Conservation (phyloP, 23 tunicate genomes). For the Diplosoma virens region DNA sequence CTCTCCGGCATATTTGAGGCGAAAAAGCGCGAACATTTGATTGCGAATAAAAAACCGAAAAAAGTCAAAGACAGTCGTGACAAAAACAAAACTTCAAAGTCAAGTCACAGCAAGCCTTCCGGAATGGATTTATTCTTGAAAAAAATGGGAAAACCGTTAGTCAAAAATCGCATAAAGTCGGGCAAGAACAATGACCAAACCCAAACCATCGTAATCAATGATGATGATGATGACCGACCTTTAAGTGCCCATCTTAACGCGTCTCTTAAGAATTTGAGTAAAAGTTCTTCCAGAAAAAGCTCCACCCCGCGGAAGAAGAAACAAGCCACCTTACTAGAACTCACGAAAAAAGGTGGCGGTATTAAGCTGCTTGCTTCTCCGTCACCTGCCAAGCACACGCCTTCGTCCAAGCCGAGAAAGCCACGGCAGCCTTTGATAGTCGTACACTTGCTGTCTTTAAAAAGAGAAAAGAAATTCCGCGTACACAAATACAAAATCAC, state of each 20-base stretch:
- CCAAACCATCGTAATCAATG: neutral
- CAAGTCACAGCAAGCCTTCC: neutral
- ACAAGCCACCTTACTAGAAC: slow-evolving; percentile 66
- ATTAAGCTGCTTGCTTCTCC: slow-evolving; percentile 49
- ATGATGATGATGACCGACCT: neutral
- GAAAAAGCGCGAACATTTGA: neutral
- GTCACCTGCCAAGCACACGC: slow-evolving; percentile 14
- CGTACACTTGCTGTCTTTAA: slow-evolving; percentile 38
- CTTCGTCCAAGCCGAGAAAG: slow-evolving; percentile 35
- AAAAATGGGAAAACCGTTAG: slow-evolving; percentile 16
- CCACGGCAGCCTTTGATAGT: slow-evolving; percentile 67
- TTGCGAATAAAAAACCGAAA: neutral
- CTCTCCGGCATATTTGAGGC: neutral
- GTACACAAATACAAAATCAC: slow-evolving; percentile 53
- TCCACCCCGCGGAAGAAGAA: slow-evolving; percentile 60
- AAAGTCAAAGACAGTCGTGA: neutral
- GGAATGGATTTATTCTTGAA: slow-evolving; percentile 33
- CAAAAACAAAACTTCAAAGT: neutral
- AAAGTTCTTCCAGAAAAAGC: slow-evolving; percentile 46
- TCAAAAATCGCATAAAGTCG: neutral
- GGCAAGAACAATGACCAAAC: neutral
- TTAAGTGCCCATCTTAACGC: neutral
- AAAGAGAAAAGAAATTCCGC: slow-evolving; percentile 60
- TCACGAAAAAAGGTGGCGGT: slow-evolving; percentile 61
- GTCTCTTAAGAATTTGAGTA: neutral